A percentile compares a stretch with the other conserved stretches of the same genome.
These are phyloP conservation scores for Crepidodera aurea DNA, from an alignment of 2,888 invertebrate species.

Conservation along the genomic window DNA sequence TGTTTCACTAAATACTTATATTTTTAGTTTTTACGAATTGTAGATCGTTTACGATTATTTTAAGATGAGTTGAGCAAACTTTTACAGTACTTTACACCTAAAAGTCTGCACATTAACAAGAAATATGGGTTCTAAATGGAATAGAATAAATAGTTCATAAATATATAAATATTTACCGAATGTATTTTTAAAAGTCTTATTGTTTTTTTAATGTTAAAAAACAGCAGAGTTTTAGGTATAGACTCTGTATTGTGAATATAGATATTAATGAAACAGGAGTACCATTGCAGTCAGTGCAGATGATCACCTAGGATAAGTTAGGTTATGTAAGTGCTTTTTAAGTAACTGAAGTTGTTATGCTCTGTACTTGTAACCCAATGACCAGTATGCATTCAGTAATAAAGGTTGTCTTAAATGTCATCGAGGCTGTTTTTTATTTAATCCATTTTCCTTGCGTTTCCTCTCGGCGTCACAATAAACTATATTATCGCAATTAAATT, in stretches of 20 bases:
- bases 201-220: not conserved
- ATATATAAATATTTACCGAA: slow-evolving; percentile 3
- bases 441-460: too few relatives aligned
- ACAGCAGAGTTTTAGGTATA: slow-evolving; percentile 29
- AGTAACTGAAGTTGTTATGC: slow-evolving; percentile 62
- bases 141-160: slow-evolving; percentile 33
- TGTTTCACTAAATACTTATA: not conserved
- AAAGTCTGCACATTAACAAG: slow-evolving; percentile 34
- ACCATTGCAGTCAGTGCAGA: slow-evolving; percentile 53
- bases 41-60: not conserved
- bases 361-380: slow-evolving; percentile 65
- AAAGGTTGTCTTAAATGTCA: slow-evolving; percentile 66
- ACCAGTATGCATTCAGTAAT: slow-evolving; percentile 67
- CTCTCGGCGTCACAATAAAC: too few relatives aligned
- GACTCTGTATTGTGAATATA: slow-evolving; percentile 45
- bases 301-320: slow-evolving; percentile 57
- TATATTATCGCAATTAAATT: too few relatives aligned
- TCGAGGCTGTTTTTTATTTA: not conserved
- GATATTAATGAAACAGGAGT: slow-evolving; percentile 36
- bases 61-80: slow-evolving; percentile 19
- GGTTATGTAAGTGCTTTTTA: slow-evolving; percentile 63
- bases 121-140: slow-evolving; percentile 7
- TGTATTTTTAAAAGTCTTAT: slow-evolving; percentile 12
- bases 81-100: slow-evolving; percentile 31
- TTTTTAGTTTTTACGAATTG: not conserved